These are phyloP conservation scores for Arrhopalites spinosus DNA, from an alignment of 2,888 invertebrate genomes.

Conservation along the genomic window DNA sequence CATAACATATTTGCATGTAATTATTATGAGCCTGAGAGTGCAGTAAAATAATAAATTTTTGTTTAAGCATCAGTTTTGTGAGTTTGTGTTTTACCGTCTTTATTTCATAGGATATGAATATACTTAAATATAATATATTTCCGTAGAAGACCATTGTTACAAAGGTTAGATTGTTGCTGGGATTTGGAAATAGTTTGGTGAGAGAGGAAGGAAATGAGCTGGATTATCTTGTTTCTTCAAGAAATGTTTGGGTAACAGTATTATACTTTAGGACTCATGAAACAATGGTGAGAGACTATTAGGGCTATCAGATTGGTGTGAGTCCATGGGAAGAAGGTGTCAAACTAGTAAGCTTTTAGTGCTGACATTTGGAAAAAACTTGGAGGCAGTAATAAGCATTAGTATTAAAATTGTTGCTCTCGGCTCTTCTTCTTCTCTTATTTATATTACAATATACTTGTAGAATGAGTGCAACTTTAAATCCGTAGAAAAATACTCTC, in stretches of 20 bases:
- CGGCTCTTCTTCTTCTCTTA: slow-evolving; percentile 1
- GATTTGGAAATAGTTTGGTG: slow-evolving; percentile 29
- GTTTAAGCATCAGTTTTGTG: no score
- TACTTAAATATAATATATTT: slow-evolving; percentile 21
- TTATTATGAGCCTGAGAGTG: no score
- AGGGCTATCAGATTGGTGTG: slow-evolving; percentile 31
- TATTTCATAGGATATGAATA: background rate
- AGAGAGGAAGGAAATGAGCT: slow-evolving; percentile 27
- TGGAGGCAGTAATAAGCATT: background rate
- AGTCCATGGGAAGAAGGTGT: slow-evolving; percentile 34
- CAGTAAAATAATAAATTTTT: no score
- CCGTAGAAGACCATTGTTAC: slow-evolving; percentile 29
- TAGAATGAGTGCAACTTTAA: slow-evolving; percentile 31
- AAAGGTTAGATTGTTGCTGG: slow-evolving; percentile 36
- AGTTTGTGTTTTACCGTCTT: background rate
- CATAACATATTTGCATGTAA: no score
- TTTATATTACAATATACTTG: background rate
- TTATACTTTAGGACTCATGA: slow-evolving; percentile 23
- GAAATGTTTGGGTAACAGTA: slow-evolving; percentile 34
- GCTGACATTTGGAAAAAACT: slow-evolving; percentile 14
- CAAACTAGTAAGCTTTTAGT: slow-evolving; percentile 3
- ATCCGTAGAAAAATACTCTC: slow-evolving; percentile 28
- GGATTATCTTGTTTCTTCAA: slow-evolving; percentile 24
- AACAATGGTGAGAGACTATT: slow-evolving; percentile 34
- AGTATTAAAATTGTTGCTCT: slow-evolving; percentile 24